phyloP scores from a whole-genome alignment of 2,113 vertebrate genomes.

The Chroicocephalus ridibundus region DNA sequence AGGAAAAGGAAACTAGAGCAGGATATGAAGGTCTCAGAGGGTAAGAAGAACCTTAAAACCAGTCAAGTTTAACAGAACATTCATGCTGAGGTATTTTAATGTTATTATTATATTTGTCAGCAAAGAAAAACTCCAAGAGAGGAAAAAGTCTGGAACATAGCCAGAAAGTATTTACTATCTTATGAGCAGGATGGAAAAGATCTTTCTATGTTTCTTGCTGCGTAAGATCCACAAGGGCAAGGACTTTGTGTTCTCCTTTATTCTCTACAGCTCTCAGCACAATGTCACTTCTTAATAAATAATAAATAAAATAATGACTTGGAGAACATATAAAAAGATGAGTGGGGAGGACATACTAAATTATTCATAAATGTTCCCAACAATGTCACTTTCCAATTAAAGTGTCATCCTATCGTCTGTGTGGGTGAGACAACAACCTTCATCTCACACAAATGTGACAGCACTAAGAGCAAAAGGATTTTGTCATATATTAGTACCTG shows the following conservation, averaged over 20 bases:
- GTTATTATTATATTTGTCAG: background rate
- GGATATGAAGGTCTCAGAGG: background rate
- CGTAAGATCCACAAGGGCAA: background rate
- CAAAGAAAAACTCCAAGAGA: background rate
- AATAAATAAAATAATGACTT: constrained; percentile 65
- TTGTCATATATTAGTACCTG: constrained; percentile 33
- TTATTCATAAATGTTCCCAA: constrained; percentile 61
- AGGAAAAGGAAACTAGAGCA: background rate
- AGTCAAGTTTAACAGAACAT: background rate
- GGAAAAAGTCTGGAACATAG: background rate
- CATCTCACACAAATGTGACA: constrained; percentile 46
- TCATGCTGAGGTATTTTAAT: background rate
- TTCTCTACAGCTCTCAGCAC: background rate
- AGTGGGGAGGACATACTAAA: constrained; percentile 43
- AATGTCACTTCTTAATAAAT: constrained; percentile 51
- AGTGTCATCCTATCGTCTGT: constrained; percentile 48
- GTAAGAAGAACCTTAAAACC: background rate
- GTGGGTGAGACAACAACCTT: constrained; percentile 55
- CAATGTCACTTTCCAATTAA: constrained; percentile 62
- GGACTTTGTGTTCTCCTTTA: constrained; percentile 27
- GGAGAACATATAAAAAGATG: constrained; percentile 51
- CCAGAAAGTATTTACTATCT: background rate
- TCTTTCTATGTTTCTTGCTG: background rate
- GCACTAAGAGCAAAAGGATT: constrained; percentile 38
- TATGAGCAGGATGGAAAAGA: background rate